Conservation (phyloP, 2,797 vertebrate species). For the Xenops minutus region DNA sequence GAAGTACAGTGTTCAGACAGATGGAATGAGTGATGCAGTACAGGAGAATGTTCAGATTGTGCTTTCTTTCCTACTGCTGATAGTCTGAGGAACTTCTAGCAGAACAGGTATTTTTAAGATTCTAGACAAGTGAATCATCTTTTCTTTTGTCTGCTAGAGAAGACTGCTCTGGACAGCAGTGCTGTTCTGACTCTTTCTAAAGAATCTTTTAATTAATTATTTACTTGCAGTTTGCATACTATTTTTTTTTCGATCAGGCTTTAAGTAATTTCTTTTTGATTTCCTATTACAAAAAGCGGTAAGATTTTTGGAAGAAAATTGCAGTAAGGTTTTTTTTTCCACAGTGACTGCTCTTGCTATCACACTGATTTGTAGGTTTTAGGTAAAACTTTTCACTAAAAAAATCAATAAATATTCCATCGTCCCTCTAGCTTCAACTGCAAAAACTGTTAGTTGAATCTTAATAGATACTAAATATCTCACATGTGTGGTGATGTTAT, state of each 20-base stretch:
- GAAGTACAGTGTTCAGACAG: not conserved
- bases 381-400: not conserved
- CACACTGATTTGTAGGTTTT: not conserved
- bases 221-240: not conserved
- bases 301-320: not conserved
- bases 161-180: not conserved
- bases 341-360: not conserved
- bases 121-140: not conserved
- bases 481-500: fast-evolving
- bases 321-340: not conserved
- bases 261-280: not conserved
- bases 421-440: not conserved
- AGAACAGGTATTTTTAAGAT: not conserved
- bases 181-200: not conserved
- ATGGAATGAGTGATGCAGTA: not conserved
- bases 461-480: not conserved
- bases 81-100: not conserved
- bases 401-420: not conserved
- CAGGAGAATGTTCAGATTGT: not conserved
- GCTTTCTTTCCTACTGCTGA: not conserved
- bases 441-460: not conserved
- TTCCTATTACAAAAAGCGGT: not conserved
- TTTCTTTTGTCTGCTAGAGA: not conserved
- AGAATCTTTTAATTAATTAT: not conserved
- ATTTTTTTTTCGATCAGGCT: not conserved